Evolutionary conservation across 2,113 vertebrate species (phyloP), one percentile per base, ranked within the genome.

Genomic region (Cynopterus brachyotis): DNA sequence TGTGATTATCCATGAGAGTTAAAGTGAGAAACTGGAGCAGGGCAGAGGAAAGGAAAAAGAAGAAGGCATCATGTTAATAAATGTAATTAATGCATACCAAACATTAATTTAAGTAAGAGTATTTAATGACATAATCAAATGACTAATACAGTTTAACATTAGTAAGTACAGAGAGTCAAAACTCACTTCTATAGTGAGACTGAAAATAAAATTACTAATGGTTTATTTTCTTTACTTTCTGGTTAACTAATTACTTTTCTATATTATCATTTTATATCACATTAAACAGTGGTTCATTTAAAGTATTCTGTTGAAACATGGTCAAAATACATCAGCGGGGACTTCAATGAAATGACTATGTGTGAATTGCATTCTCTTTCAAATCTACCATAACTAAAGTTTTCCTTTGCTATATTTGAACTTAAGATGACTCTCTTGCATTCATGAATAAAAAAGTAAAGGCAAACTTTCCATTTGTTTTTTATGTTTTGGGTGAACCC

Each of bases 381-480:
- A 89, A 81, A 53, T 89, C 53, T 82, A 86, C 47, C 10, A 42
- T 92, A 78, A 83, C 67, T 86, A 86, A 97, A 85, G 19, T 86
- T 42, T 96, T 91, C 55, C 35, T 96, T 89, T 81, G 42, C 62
- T 91, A 4, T 89, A 59, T 76, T 89, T 95, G 67, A 94, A 95
- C 86, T 86, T 91, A 35, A 85, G 55, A 32, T 78, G 62, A 79
- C 92, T 93, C 86, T 95, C 83, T 90, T 87, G 79, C 40, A 94
- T 95, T 93, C 50, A 84, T 91, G 53, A 96, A 89, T 96, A 67
- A 95, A 96, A 97, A 78, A n/a, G n/a, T 69, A 83, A 83, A 92
- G 75, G 45, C 50, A 40, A 45, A 81, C 37, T 6, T 93, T 84
- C n/a, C 30, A 69, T 91, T 93, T 93, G 45, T 93, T 96, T 83